Percentiles rank a stretch among this genome's conserved stretches.
These are phyloP conservation scores for Mesoclemmys tuberculata DNA, from an alignment of 2,113 vertebrate species.

Conservation along the genomic window DNA sequence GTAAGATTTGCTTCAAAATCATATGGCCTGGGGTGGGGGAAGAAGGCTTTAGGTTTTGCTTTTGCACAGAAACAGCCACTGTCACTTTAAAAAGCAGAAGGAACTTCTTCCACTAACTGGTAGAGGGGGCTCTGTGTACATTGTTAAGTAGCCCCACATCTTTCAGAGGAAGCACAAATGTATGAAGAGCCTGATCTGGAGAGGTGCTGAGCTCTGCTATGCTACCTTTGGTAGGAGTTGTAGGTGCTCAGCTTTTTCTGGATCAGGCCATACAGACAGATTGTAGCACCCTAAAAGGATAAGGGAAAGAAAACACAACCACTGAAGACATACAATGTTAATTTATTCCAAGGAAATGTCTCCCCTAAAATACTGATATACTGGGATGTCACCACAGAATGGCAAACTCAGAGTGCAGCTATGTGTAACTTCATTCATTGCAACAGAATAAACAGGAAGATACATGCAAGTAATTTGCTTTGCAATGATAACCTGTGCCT, in stretches of 20 bases:
- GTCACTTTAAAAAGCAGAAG: background rate
- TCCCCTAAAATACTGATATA: background rate
- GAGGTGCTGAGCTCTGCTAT: background rate
- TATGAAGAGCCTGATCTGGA: background rate
- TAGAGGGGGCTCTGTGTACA: constrained; percentile 57
- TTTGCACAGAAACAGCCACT: background rate
- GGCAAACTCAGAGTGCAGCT: background rate
- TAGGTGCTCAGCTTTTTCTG: accelerated
- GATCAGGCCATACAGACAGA: background rate
- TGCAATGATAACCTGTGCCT: background rate
- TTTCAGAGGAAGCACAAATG: background rate
- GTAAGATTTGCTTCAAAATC: background rate
- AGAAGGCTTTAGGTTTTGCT: background rate
- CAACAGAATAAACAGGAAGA: background rate
- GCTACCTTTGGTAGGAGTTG: background rate
- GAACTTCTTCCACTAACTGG: constrained; percentile 58
- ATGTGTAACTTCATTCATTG: background rate
- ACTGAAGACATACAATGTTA: background rate
- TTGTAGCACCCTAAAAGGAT: background rate
- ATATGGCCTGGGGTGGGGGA: accelerated
- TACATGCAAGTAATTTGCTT: background rate
- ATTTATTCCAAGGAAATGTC: background rate
- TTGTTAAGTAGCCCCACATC: constrained; percentile 7
- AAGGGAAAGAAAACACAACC: accelerated
- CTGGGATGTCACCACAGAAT: background rate